A percentile compares a stretch with the other conserved stretches of the same genome.
phyloP scores from a whole-genome alignment of 2,888 invertebrate species.

The Entomobrya multifasciata region DNA sequence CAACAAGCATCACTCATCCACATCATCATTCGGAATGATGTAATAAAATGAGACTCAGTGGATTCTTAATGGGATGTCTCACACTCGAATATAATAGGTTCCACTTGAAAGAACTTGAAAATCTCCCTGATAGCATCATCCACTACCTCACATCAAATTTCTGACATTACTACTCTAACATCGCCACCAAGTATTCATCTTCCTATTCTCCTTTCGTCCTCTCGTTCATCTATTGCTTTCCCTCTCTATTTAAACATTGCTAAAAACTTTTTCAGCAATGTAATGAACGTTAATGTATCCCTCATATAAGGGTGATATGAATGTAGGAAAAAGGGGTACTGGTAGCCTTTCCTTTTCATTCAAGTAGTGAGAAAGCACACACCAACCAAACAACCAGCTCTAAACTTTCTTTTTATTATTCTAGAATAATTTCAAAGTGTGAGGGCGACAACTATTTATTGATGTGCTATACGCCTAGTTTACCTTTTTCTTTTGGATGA shows the following conservation, averaged over 20 bases:
- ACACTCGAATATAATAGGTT: constrained; percentile 74
- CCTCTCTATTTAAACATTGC: too few species aligned
- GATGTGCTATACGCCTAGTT: constrained; percentile 60
- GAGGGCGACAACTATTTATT: constrained; percentile 44
- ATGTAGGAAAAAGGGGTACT: constrained; percentile 6
- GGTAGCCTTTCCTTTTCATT: not conserved
- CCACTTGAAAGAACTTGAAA: constrained; percentile 74
- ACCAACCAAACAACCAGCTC: not conserved
- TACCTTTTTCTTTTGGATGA: constrained; percentile 43
- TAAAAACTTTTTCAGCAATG: constrained; percentile 19
- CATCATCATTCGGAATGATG: constrained; percentile 53
- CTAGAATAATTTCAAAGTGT: constrained; percentile 34
- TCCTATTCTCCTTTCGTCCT: too few species aligned
- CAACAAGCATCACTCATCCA: constrained; percentile 52
- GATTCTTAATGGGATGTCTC: constrained; percentile 73
- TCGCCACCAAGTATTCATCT: not conserved
- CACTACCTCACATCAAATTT: constrained; percentile 45
- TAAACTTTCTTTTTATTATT: constrained; percentile 46
- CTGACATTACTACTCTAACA: constrained; percentile 37
- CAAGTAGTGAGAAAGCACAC: not conserved
- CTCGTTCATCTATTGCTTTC: too few species aligned
- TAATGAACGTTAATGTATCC: constrained; percentile 46
- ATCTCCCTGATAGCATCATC: constrained; percentile 70
- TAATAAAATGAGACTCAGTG: constrained; percentile 73
- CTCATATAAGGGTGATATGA: constrained; percentile 27